These are phyloP conservation scores for Clarias platycephalus DNA, from an alignment of 2,797 vertebrate genomes.

Conservation along the genomic window DNA sequence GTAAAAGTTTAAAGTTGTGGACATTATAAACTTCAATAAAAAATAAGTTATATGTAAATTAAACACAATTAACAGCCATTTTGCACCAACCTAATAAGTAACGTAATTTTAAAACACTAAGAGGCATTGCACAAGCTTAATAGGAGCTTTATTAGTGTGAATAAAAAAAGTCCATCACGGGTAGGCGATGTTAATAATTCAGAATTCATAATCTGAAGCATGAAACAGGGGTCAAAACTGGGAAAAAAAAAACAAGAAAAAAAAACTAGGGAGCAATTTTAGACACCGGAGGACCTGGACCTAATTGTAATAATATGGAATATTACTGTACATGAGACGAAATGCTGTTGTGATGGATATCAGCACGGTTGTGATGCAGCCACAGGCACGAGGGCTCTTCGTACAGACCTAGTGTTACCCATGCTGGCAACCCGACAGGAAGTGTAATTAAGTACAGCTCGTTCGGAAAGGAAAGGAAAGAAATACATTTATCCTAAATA, in stretches of 20 bases:
- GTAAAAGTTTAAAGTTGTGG: not conserved
- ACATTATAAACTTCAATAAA: not conserved
- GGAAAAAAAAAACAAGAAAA: not conserved
- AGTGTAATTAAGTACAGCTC: too few relatives aligned
- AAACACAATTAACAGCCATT: not conserved
- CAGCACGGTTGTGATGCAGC: too few relatives aligned
- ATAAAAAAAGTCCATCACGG: not conserved
- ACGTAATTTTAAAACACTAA: too few relatives aligned
- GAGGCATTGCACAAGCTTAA: not conserved
- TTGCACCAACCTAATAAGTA: conserved; percentile 1
- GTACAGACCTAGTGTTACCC: too few relatives aligned
- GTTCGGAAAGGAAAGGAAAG: too few relatives aligned
- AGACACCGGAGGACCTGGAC: not conserved
- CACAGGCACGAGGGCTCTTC: too few relatives aligned
- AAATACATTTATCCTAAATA: too few relatives aligned
- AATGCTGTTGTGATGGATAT: too few relatives aligned
- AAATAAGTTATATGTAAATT: not conserved
- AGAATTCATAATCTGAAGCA: not conserved
- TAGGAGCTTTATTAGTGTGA: not conserved
- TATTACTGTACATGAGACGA: too few relatives aligned
- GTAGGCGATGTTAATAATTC: not conserved
- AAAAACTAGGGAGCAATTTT: not conserved
- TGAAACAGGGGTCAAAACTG: not conserved
- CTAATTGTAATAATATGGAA: not conserved
- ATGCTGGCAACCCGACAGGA: too few relatives aligned